Percentiles rank a stretch among this genome's conserved stretches.
phyloP scores from a whole-genome alignment of 2,797 vertebrate species.

The Choloepus didactylus region DNA sequence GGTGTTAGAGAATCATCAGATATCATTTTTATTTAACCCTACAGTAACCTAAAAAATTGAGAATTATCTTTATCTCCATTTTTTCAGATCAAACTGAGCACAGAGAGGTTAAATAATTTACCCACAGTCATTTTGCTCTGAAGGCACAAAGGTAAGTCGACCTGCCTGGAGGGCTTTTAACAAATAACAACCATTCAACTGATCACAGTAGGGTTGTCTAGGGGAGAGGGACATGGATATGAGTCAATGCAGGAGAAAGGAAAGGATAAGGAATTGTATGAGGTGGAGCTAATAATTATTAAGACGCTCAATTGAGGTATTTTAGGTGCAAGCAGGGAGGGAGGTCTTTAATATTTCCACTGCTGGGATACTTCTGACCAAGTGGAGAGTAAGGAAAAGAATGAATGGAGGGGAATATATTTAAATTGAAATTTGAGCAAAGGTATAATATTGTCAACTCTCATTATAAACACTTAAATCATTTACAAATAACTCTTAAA shows the following conservation, averaged over 20 bases:
- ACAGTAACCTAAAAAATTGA: not conserved
- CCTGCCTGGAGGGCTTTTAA: not conserved
- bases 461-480: slow-evolving; percentile 28
- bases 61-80: not conserved
- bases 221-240: not conserved
- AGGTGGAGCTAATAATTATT: not conserved
- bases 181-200: not conserved
- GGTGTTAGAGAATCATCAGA: not conserved
- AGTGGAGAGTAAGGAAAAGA: not conserved
- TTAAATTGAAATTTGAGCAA: slow-evolving; percentile 39
- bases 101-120: not conserved
- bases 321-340: not conserved
- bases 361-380: not conserved
- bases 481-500: slow-evolving; percentile 61
- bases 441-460: not conserved
- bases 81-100: not conserved
- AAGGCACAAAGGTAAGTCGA: slow-evolving; percentile 3
- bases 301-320: not conserved
- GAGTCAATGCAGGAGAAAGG: not conserved
- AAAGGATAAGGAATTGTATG: not conserved
- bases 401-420: not conserved
- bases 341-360: not conserved
- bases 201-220: not conserved
- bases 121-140: not conserved
- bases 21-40: slow-evolving; percentile 14